Evolutionary conservation across 2,113 vertebrate species (phyloP), one percentile per base, ranked within the genome.

Genomic region (Pyrgilauda ruficollis): DNA sequence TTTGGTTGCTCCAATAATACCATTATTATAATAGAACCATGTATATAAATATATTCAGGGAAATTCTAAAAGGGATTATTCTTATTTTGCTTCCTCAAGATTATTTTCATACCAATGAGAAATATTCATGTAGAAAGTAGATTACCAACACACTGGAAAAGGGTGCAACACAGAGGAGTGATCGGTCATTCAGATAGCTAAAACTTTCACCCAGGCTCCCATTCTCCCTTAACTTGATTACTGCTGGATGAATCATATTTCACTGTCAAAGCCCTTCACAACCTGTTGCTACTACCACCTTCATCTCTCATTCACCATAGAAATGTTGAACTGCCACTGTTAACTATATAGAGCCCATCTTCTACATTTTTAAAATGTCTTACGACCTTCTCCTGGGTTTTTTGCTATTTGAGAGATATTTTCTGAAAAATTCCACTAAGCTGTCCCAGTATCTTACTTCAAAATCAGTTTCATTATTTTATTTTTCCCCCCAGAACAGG

Each of bases 401-500:
- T 80, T 52, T 87, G 14, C 27, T 66, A n/a, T 84, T 76, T 69
- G 27, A 84, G 17, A 2, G 17, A 0, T 31, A 53, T 27, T 69
- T 77, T n/a, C 37, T 20, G 6, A 77, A 93, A 62, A 73, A 47
- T 6, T 91, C 21, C 27, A 82, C 1, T 1, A 46, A 76, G 43
- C 8, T 47, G 5, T 23, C 24, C 3, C 4, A 59, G 11, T 23
- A 74, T 13, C 13, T 66, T 73, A 16, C 31, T 62, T 77, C 37
- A 62, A 84, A 84, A 74, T 23, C 13, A 44, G 6, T 37, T 78
- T 52, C 43, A 1, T 3, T 61, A 35, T 13, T 47, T 50, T 22
- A 20, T 21, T 15, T 41, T 35, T 3, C 0, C 1, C 2, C 14
- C 7, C 15, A 24, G 10, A 66, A 18, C 1, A 16, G 3, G 2